These are phyloP conservation scores for Drosophila hawaiiensis DNA, from an alignment of 2,888 invertebrate genomes.

Conservation along the genomic window DNA sequence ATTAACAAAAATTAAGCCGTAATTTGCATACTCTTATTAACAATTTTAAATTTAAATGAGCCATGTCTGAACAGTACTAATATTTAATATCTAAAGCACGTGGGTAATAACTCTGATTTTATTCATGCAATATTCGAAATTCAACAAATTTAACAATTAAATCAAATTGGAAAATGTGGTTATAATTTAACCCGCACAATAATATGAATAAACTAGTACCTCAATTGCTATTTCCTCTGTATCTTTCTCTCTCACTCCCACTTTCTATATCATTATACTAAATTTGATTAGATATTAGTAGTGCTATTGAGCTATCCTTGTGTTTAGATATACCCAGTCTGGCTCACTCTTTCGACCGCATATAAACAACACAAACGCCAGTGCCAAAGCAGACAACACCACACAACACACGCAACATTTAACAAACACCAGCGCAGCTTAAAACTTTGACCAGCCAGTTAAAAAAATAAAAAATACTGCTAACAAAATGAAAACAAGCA, in stretches of 20 bases:
- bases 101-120: neutral
- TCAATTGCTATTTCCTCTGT: neutral
- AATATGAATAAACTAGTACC: neutral
- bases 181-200: neutral
- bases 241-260: neutral
- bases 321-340: neutral
- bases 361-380: conserved; percentile 65
- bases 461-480: conserved; percentile 37
- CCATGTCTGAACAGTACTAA: neutral
- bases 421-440: conserved; percentile 68
- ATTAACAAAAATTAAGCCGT: neutral
- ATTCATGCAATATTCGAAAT: neutral
- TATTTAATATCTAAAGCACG: neutral
- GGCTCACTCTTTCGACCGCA: conserved; percentile 60
- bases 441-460: conserved; percentile 62
- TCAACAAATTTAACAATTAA: neutral
- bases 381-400: conserved; percentile 32
- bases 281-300: conserved; percentile 15
- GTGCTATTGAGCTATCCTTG: conserved; percentile 15
- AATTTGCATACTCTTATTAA: neutral
- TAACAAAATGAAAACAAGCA: conserved; percentile 19
- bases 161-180: neutral
- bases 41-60: neutral
- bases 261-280: neutral
- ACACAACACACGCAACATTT: conserved; percentile 49